phyloP scores from a whole-genome alignment of 2,797 vertebrate species.

The Mus spretus region DNA sequence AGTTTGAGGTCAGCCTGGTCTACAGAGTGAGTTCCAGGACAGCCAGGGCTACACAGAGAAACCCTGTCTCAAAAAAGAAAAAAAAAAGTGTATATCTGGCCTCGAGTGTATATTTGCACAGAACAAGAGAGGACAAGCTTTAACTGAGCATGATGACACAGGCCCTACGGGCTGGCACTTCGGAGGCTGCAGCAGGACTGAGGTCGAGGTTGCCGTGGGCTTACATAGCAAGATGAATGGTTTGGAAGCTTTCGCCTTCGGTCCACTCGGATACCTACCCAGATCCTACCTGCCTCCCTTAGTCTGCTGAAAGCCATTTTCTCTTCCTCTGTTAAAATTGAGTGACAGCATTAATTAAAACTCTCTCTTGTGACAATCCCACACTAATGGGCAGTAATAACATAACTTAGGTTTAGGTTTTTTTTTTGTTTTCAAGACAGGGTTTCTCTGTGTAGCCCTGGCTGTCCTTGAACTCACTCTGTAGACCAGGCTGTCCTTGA shows the following conservation, averaged over 20 bases:
- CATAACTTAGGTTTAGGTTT: neutral
- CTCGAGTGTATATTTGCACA: neutral
- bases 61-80: too few relatives aligned
- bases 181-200: neutral
- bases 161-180: neutral
- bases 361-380: neutral
- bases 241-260: neutral
- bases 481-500: too few relatives aligned
- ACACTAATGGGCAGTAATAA: neutral
- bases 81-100: neutral
- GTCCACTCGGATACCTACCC: neutral
- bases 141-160: neutral
- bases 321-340: neutral
- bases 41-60: too few relatives aligned
- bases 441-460: too few relatives aligned
- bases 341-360: neutral
- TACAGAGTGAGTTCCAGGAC: too few relatives aligned
- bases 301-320: neutral
- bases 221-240: neutral
- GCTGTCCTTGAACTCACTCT: too few relatives aligned
- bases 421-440: slow-evolving; percentile 24
- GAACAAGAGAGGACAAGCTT: neutral
- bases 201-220: neutral
- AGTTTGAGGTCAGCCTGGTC: too few relatives aligned
- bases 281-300: too few relatives aligned